These are phyloP conservation scores for Cololabis saira DNA, from an alignment of 2,113 vertebrate species.

Conservation along the genomic window DNA sequence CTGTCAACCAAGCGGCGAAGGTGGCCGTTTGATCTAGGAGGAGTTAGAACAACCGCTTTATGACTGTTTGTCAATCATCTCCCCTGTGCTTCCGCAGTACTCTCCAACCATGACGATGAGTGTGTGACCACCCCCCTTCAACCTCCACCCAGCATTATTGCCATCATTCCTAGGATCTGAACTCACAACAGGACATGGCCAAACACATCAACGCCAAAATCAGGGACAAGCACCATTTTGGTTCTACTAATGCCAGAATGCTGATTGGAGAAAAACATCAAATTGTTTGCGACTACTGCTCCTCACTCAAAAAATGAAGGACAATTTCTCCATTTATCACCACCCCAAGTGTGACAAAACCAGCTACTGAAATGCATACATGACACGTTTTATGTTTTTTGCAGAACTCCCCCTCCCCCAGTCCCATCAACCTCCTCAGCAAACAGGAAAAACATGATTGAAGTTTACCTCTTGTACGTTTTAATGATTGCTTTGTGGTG, in stretches of 20 bases:
- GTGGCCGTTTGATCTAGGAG: background rate
- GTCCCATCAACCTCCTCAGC: constrained; percentile 24
- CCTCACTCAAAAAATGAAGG: constrained; percentile 94
- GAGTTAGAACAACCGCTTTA: background rate
- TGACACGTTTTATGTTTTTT: constrained; percentile 76
- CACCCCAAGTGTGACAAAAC: constrained; percentile 83
- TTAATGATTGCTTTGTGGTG: constrained; percentile 76
- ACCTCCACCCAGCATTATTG: constrained; percentile 80
- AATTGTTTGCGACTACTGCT: constrained; percentile 86
- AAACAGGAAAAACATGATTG: constrained; percentile 60
- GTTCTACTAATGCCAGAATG: constrained; percentile 66
- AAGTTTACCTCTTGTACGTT: constrained; percentile 79
- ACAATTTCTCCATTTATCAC: constrained; percentile 83
- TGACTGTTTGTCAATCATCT: constrained; percentile 51
- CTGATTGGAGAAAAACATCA: constrained; percentile 57
- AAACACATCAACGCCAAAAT: constrained; percentile 85
- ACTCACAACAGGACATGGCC: constrained; percentile 91
- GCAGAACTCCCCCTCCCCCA: constrained; percentile 16
- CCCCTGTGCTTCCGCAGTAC: constrained; percentile 85
- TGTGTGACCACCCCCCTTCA: constrained; percentile 87
- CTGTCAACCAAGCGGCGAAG: background rate
- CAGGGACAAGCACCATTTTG: constrained; percentile 76
- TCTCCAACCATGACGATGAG: constrained; percentile 99
- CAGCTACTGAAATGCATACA: constrained; percentile 89
- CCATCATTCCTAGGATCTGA: constrained; percentile 92